Evolutionary conservation across 2,113 vertebrate species (phyloP), one percentile per base, ranked within the genome.

Genomic region (Atractosteus spatula): DNA sequence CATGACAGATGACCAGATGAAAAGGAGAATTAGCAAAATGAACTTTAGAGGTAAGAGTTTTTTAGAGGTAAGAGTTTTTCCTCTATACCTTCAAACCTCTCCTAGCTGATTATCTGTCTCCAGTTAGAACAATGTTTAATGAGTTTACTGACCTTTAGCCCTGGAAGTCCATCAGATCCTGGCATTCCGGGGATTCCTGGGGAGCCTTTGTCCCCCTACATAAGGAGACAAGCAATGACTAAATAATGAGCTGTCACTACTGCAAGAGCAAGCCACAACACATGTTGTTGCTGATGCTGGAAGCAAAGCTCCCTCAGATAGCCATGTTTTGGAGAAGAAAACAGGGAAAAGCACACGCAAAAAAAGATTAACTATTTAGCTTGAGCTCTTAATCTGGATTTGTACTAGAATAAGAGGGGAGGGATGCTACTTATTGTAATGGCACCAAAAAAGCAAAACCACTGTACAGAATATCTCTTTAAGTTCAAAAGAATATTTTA

Each of bases 141-240:
- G 62, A 7, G 29, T 42, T n/a, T 54, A 14, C 76, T 77, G 29
- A 94, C 95, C 90, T 95, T 96, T 13, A 84, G 81, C 14, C 95
- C 95, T 0, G 17, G 55, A 0, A 77, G 73, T 54, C 95, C 94
- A 45, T 92, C 83, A 0, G 64, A 68, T 29, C 95, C 95, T 0
- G 91, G 85, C 56, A 81, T 76, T 12, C 95, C 95, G 0, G 86
- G 79, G 29, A 77, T 89, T 57, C 95, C 95, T 14, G 85, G 80
- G 3, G 82, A 72, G 3, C 94, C 95, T 14, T 1, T 51, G 55
- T 93, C 92, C 75, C 95, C 95, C 95, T 96, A 73, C 74, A 72
- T 71, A 59, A 80, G 77, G 69, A 57, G 73, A 62, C 55, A 62
- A 12, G 17, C 66, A 71, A 17, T 29, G 54, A 55, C 3, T 56